Conservation (phyloP, 92 coral and sea anemone genomes). For the Siderastrea radians region DNA sequence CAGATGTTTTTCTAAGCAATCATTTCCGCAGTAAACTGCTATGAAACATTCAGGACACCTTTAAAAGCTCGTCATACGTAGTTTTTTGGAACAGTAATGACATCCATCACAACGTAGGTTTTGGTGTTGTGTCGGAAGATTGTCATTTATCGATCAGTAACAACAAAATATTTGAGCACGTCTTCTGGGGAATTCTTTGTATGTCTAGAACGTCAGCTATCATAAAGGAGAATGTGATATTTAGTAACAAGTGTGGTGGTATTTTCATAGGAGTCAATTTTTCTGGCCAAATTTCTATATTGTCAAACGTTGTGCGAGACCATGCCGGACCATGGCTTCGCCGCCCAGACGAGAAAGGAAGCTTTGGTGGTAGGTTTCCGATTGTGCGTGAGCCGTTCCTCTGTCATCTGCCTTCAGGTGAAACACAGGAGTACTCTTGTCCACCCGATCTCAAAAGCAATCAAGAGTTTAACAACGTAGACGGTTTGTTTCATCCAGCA, state of each 20-base stretch:
- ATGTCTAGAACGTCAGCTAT: constrained; percentile 33
- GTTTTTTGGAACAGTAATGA: constrained; percentile 29
- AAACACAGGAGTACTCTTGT: constrained; percentile 10
- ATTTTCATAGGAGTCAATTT: constrained; percentile 37
- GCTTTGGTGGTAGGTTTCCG: not conserved
- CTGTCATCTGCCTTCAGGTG: not conserved
- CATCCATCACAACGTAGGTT: constrained; percentile 31
- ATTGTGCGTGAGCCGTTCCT: not conserved
- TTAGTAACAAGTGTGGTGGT: constrained; percentile 49
- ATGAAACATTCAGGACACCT: constrained; percentile 55
- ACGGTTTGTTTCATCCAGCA: constrained; percentile 46
- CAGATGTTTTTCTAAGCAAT: constrained; percentile 58
- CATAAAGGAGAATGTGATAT: constrained; percentile 35
- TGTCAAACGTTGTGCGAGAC: constrained; percentile 48
- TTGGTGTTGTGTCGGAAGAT: constrained; percentile 23
- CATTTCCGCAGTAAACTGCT: constrained; percentile 57
- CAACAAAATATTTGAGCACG: constrained; percentile 29
- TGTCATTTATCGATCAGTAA: not conserved
- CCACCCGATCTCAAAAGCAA: constrained; percentile 35
- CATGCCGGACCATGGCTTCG: constrained; percentile 71
- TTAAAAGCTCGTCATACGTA: not conserved
- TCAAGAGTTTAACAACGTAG: constrained; percentile 32
- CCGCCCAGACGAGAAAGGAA: not conserved
- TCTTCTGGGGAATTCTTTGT: constrained; percentile 55
- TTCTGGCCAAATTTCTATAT: constrained; percentile 50